Evolutionary conservation across 2,797 vertebrate genomes (phyloP).

Genomic region (Podarcis lilfordi): DNA sequence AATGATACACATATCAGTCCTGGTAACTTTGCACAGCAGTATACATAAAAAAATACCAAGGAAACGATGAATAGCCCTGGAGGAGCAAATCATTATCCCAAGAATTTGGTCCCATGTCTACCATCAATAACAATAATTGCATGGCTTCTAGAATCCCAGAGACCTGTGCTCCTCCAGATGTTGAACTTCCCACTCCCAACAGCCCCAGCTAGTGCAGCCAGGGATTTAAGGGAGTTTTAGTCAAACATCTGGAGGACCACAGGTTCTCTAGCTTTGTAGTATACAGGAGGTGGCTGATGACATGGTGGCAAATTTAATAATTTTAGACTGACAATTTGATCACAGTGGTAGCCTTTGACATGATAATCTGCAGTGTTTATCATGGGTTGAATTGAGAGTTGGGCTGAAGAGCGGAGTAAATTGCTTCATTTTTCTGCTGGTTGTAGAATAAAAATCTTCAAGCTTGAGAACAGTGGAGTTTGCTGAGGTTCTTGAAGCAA

Average conservation of each 20-base stretch:
- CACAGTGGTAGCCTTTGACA: slow-evolving; percentile 18
- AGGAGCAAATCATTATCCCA: background rate
- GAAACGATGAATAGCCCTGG: slow-evolving; percentile 27
- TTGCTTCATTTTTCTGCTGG: no score
- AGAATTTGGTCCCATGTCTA: slow-evolving; percentile 29
- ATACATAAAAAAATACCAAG: slow-evolving; percentile 32
- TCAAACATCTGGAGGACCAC: no score
- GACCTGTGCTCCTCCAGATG: no score
- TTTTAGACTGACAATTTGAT: background rate
- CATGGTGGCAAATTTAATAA: background rate
- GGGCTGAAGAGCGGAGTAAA: no score
- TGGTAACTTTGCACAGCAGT: background rate
- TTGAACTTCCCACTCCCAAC: no score
- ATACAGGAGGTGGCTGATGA: background rate
- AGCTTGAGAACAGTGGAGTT: no score
- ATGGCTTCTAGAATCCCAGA: background rate
- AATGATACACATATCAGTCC: slow-evolving; percentile 16
- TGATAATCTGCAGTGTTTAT: slow-evolving; percentile 17
- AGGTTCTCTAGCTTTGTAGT: background rate
- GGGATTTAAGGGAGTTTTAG: no score
- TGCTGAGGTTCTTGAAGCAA: no score
- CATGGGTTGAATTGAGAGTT: slow-evolving; percentile 4
- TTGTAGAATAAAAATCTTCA: no score
- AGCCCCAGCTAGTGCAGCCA: no score
- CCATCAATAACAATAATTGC: slow-evolving; percentile 13